phyloP scores from a whole-genome alignment of 1,140 invertebrate genomes.

The Globodera rostochiensis region DNA sequence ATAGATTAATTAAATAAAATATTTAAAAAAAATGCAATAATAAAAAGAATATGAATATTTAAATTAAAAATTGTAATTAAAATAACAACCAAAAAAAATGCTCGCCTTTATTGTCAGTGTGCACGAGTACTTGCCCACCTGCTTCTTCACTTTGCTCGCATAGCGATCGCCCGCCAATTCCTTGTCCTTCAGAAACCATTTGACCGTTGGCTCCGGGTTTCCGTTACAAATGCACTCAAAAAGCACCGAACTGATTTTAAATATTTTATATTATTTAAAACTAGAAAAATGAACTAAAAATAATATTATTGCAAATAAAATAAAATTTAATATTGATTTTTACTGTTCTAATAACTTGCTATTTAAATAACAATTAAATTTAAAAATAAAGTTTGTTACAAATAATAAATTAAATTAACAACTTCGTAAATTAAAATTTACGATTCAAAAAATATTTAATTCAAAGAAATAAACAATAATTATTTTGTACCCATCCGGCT shows the following conservation, averaged over 20 bases:
- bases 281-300: neutral
- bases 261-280: slow-evolving; percentile 13
- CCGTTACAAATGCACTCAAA: slow-evolving; percentile 56
- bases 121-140: slow-evolving; percentile 51
- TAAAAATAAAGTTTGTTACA: too few species aligned
- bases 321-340: too few species aligned
- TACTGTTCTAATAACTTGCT: too few species aligned
- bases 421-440: too few species aligned
- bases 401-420: too few species aligned
- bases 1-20: slow-evolving; percentile 6
- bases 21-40: neutral
- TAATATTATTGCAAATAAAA: too few species aligned
- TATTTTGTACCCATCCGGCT: slow-evolving; percentile 41
- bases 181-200: slow-evolving; percentile 55
- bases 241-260: slow-evolving; percentile 39
- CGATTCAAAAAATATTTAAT: neutral
- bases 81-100: neutral
- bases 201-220: slow-evolving; percentile 51
- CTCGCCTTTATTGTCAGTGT: slow-evolving; percentile 49
- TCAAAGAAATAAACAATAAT: neutral
- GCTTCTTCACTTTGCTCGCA: slow-evolving; percentile 48
- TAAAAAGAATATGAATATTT: slow-evolving; percentile 18
- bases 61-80: neutral
- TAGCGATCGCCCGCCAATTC: slow-evolving; percentile 50
- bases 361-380: too few species aligned